Percentiles rank a stretch among this genome's conserved stretches.
Conservation (phyloP, 1,140 invertebrate genomes). For the Brachionus paranguensis region DNA sequence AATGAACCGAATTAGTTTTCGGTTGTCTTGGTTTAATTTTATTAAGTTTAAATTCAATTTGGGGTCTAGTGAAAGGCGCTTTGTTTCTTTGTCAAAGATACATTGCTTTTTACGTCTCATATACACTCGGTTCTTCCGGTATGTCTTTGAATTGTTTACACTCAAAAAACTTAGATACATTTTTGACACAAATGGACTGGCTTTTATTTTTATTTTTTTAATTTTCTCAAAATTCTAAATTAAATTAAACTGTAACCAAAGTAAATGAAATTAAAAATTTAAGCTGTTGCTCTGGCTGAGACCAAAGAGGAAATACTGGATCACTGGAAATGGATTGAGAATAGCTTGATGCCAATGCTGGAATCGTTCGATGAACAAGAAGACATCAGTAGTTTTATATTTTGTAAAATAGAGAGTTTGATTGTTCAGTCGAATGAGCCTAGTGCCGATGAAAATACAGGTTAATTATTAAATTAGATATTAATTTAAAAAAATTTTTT, state of each 20-base stretch:
- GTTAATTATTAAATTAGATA: neutral
- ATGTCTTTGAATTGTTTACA: neutral
- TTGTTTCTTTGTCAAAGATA: neutral
- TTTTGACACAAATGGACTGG: neutral
- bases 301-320: slow-evolving; percentile 76
- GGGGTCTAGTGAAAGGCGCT: neutral
- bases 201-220: neutral
- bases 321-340: slow-evolving; percentile 89
- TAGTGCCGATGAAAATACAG: slow-evolving; percentile 45
- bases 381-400: slow-evolving; percentile 38
- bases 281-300: slow-evolving; percentile 71
- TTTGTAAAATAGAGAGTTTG: slow-evolving; percentile 87
- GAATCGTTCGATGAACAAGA: neutral
- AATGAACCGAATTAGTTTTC: neutral
- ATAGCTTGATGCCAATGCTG: slow-evolving; percentile 69
- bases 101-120: neutral
- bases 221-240: neutral
- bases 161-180: neutral
- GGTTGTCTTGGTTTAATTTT: slow-evolving; percentile 13
- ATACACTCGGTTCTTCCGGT: neutral
- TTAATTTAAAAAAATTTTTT: neutral
- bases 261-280: slow-evolving; percentile 10
- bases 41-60: slow-evolving; percentile 1
- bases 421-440: slow-evolving; percentile 60
- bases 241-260: neutral